Conservation (phyloP, 2,797 vertebrate genomes). For the Tragopan temminckii region DNA sequence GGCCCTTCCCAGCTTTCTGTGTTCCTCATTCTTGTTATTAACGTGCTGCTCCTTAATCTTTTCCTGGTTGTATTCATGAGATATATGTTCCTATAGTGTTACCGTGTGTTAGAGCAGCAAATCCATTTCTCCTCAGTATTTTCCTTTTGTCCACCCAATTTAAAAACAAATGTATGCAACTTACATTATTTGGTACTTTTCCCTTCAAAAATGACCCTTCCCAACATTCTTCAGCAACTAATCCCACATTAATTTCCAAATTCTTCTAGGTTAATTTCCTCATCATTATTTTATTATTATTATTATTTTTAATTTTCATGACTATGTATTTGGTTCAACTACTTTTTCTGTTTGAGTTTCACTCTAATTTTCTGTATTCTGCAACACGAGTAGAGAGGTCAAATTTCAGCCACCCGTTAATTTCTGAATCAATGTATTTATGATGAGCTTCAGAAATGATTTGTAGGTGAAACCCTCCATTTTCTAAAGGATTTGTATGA, state of each 20-base stretch:
- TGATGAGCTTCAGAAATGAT: background rate
- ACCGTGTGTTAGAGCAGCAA: constrained; percentile 54
- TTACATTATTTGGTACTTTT: constrained; percentile 62
- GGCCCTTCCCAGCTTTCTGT: constrained; percentile 52
- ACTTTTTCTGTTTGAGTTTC: constrained; percentile 13
- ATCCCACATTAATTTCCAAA: constrained; percentile 55
- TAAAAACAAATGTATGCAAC: constrained; percentile 74
- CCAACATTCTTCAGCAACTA: constrained; percentile 63
- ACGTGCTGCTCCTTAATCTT: constrained; percentile 62
- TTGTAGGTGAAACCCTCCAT: constrained; percentile 41
- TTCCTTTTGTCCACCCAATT: constrained; percentile 72
- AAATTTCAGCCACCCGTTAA: constrained; percentile 32
- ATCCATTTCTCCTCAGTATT: constrained; percentile 59
- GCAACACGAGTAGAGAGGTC: constrained; percentile 43
- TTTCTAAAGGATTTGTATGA: constrained; percentile 47
- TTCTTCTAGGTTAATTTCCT: constrained; percentile 59
- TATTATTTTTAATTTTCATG: background rate
- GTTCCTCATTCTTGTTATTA: constrained; percentile 62
- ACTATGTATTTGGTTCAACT: constrained; percentile 8
- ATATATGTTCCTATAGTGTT: constrained; percentile 21
- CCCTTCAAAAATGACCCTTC: constrained; percentile 52
- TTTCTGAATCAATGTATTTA: constrained; percentile 26
- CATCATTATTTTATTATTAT: background rate
- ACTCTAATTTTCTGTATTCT: constrained; percentile 2
- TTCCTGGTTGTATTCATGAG: constrained; percentile 57